Conservation (phyloP, 2,113 vertebrate genomes). For the Mustelus asterias region DNA sequence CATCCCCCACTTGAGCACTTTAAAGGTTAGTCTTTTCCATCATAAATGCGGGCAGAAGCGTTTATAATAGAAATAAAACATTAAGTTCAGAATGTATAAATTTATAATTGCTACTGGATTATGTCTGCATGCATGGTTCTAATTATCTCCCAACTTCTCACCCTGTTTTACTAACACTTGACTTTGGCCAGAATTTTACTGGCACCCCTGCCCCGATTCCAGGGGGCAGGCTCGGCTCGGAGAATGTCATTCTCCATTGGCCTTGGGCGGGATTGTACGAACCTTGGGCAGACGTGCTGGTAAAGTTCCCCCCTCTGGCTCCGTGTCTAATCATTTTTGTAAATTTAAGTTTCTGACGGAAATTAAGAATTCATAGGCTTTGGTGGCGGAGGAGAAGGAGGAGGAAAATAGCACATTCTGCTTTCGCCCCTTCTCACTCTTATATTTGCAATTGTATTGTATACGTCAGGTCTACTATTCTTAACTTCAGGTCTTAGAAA, state of each 20-base stretch:
- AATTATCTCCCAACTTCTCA: background rate
- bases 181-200: no score
- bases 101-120: background rate
- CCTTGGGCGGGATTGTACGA: no score
- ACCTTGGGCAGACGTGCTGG: no score
- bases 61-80: background rate
- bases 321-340: background rate
- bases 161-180: background rate
- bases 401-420: background rate
- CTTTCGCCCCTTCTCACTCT: background rate
- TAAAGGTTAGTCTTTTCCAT: background rate
- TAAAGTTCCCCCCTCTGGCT: no score
- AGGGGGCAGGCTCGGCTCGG: no score
- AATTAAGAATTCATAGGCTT: background rate
- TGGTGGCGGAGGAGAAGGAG: background rate
- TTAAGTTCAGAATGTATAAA: background rate
- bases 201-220: no score
- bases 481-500: background rate
- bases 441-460: background rate
- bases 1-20: background rate
- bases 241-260: no score
- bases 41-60: background rate
- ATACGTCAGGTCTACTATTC: background rate
- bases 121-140: background rate
- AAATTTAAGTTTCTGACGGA: background rate